Base-by-base conservation (phyloP, 2,888 invertebrate species). In the Augochlorella aurata region DNA sequence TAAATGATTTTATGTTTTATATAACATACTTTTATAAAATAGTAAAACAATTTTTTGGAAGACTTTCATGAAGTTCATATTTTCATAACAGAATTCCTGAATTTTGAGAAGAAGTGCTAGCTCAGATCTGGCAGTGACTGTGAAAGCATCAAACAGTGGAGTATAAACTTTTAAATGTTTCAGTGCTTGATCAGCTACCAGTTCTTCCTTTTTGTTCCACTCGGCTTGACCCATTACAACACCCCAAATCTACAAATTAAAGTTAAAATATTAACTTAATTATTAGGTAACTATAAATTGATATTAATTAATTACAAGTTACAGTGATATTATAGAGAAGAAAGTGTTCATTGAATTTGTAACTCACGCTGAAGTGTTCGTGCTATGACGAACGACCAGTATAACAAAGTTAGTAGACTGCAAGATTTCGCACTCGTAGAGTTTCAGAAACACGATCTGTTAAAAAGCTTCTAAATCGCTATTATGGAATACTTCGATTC, bases 1-100 rank as follows among this genome's bases (percentile, higher is more conserved):
- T 45, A 29, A 66, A 10, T 66, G 65, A 2, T 29, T 54, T 14
- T n/a, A 58, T 44, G 65, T 50, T 44, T 21, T 0, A 45, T 58
- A 44, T 54, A 68, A 92, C 95, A 94, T 94, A 97, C 97, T 97
- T 96, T 98, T 98, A 95, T 99, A 99, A 95, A 99, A 97, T 93
- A 99, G 96, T 94, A 99, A 96, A 91, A 99, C 97, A 92, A 99
- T 98, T 95, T 99, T 99, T 94, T 98, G 98, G 96, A 99, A 99
- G 94, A 98, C 98, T 94, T 98, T 98, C 98, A 99, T 98, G 94
- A 99, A 99, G 94, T 97, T 98, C 98, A 99, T 99, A 95, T 99
- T 99, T 94, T 98, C 98, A 94, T 99, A 99, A 94, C 99, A 99
- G 94, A 97, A 99, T 93, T 99, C 99, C 94, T 99, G 99, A 90